These are phyloP conservation scores for Rhinopithecus roxellana DNA, from an alignment of 2,113 vertebrate genomes.

Conservation along the genomic window DNA sequence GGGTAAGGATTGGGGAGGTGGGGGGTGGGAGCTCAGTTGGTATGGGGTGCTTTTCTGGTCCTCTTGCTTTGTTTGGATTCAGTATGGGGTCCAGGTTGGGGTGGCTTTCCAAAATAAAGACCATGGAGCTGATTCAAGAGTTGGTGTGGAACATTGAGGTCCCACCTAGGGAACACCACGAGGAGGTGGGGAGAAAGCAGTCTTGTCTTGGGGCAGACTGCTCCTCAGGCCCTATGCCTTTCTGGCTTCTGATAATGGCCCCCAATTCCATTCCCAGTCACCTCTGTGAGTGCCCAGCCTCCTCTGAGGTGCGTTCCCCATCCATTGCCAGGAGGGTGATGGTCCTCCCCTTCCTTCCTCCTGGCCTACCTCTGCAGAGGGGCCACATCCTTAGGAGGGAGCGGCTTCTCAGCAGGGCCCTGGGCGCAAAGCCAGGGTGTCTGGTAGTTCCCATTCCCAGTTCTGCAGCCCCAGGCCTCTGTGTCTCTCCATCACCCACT, in stretches of 20 bases:
- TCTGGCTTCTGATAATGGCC: background rate
- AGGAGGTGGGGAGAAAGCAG: background rate
- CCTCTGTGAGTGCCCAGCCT: background rate
- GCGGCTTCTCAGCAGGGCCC: background rate
- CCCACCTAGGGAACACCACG: too few species aligned
- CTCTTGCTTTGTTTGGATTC: background rate
- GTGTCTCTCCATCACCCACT: background rate
- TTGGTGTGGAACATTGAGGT: background rate
- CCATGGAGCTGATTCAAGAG: background rate
- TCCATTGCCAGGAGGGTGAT: too few species aligned
- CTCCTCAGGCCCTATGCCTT: background rate
- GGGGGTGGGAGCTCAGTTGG: too few species aligned
- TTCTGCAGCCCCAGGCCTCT: background rate
- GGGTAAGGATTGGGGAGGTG: too few species aligned
- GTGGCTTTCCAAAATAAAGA: background rate
- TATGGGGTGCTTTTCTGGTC: background rate
- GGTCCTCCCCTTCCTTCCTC: background rate
- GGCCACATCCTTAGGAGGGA: background rate
- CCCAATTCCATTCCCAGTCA: background rate
- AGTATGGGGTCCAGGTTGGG: rapidly evolving
- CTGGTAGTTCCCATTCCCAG: too few species aligned
- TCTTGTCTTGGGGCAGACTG: background rate
- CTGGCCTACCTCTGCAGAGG: background rate
- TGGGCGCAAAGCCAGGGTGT: background rate
- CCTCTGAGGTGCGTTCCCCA: background rate